A percentile compares a stretch with the other conserved stretches of the same genome.
Evolutionary conservation across 1,140 invertebrate genomes (phyloP).

Genomic region (Nasonia longicornis): DNA sequence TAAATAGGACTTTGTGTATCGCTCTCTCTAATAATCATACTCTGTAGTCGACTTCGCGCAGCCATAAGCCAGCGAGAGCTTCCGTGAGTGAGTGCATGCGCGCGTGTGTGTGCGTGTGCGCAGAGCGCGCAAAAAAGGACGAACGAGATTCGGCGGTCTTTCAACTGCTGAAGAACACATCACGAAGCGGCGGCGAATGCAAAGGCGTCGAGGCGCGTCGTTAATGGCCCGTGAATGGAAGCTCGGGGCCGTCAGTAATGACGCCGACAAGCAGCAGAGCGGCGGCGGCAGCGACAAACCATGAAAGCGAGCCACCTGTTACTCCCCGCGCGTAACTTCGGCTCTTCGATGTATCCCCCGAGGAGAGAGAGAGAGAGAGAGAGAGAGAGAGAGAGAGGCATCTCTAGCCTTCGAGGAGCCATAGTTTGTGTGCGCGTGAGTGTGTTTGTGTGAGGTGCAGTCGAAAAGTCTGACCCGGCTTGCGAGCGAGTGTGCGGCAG

Average conservation of each 20-base stretch:
- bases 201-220: neutral
- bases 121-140: no score
- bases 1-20: neutral
- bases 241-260: conserved; percentile 23
- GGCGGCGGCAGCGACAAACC: conserved; percentile 43
- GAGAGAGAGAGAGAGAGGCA: neutral
- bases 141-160: no score
- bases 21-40: neutral
- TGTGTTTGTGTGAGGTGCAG: neutral
- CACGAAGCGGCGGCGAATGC: neutral
- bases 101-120: no score
- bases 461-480: neutral
- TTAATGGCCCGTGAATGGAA: conserved; percentile 21
- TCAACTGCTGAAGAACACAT: no score
- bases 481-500: no score
- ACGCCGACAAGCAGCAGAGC: neutral
- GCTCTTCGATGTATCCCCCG: conserved; percentile 10
- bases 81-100: no score
- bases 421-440: neutral
- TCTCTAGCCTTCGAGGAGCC: neutral
- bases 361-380: neutral
- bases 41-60: neutral
- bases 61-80: neutral
- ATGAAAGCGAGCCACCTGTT: conserved; percentile 57
- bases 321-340: conserved; percentile 44